Evolutionary conservation across 2,797 vertebrate species (phyloP).

Genomic region (Anguilla obscura): DNA sequence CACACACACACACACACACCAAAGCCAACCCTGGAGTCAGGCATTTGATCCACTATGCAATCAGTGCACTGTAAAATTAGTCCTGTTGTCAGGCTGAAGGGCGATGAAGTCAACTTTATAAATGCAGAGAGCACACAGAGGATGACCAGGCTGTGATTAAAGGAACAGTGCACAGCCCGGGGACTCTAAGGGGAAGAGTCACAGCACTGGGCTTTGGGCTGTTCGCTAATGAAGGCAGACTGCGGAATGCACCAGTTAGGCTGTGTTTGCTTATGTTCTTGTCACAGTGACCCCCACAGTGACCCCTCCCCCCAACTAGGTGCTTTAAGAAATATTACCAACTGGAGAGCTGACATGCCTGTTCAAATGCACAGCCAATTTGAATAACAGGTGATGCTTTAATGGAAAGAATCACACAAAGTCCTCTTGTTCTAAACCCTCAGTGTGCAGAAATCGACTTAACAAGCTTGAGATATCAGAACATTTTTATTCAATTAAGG

Average conservation of each 20-base stretch:
- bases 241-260: constrained; percentile 6
- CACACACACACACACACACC: background rate
- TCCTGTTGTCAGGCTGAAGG: constrained; percentile 34
- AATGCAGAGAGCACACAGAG: constrained; percentile 26
- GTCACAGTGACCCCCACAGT: background rate
- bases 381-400: background rate
- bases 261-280: constrained; percentile 12
- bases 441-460: background rate
- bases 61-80: constrained; percentile 25
- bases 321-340: background rate
- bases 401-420: background rate
- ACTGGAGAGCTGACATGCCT: background rate
- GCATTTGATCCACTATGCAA: background rate
- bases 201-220: background rate
- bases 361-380: background rate
- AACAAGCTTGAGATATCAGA: background rate
- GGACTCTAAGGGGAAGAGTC: background rate
- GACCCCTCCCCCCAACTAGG: background rate
- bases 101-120: constrained; percentile 27
- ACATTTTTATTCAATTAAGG: background rate
- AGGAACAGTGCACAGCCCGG: background rate
- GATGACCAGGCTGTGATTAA: constrained; percentile 29
- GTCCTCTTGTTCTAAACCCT: background rate
- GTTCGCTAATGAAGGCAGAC: constrained; percentile 29
- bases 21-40: constrained; percentile 5